phyloP scores from a whole-genome alignment of 2,113 vertebrate species.

The Syngnathus floridae region DNA sequence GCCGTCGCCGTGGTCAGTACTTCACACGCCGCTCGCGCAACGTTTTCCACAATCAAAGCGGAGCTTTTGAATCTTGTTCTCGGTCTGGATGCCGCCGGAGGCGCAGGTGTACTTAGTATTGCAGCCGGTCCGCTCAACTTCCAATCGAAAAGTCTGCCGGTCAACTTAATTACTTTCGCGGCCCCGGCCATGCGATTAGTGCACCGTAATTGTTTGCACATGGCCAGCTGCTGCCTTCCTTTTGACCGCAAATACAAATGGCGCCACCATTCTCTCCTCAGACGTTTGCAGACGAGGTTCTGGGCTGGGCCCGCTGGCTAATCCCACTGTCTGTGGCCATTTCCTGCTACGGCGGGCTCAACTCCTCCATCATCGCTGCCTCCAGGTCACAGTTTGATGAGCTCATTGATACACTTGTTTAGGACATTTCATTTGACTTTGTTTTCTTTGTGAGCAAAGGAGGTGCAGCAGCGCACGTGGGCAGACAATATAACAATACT shows the following conservation, averaged over 20 bases:
- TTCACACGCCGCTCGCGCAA: too few species aligned
- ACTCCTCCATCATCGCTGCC: constrained; percentile 78
- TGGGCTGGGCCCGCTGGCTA: constrained; percentile 74
- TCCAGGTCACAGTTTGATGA: constrained; percentile 64
- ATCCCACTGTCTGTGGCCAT: constrained; percentile 78
- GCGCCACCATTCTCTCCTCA: constrained; percentile 25
- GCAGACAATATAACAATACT: too few species aligned
- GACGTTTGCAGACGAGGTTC: constrained; percentile 75
- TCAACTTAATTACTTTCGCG: constrained; percentile 29
- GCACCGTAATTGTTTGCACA: constrained; percentile 1
- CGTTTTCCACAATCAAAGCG: too few species aligned
- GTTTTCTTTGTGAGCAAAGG: too few species aligned
- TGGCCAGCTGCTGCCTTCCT: background rate
- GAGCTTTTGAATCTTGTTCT: background rate
- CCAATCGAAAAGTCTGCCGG: background rate
- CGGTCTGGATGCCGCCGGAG: background rate
- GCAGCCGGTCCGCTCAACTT: background rate
- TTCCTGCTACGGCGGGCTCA: constrained; percentile 78
- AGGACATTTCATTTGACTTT: too few species aligned
- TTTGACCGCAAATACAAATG: background rate
- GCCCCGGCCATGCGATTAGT: background rate
- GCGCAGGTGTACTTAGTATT: background rate
- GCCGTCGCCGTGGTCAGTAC: constrained; percentile 77
- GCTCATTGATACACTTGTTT: background rate
- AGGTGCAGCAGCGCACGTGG: too few species aligned